Conservation (phyloP, 1,140 invertebrate genomes). For the Drosophila ercepeae region DNA sequence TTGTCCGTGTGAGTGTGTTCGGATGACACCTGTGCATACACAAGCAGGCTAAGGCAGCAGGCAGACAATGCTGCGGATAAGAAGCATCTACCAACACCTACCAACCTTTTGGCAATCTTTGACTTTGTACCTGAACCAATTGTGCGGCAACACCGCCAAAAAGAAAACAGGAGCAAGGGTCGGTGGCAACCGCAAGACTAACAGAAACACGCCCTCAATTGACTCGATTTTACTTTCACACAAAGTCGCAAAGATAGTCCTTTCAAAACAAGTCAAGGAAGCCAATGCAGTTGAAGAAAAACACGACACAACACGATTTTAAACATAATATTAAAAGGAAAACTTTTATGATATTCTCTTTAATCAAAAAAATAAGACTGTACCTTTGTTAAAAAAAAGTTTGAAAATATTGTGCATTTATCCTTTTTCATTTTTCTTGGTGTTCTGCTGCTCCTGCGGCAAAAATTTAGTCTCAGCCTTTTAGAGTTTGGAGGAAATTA, state of each 20-base stretch:
- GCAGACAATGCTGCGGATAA: conserved; percentile 34
- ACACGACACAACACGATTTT: neutral
- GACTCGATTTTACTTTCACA: conserved; percentile 66
- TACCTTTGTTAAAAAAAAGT: neutral
- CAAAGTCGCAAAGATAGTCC: conserved; percentile 17
- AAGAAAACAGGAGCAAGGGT: conserved; percentile 22
- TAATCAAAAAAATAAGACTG: too few species aligned
- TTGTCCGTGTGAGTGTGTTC: conserved; percentile 12
- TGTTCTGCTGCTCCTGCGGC: neutral
- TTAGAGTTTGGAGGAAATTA: conserved; percentile 57
- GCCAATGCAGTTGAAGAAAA: conserved; percentile 6
- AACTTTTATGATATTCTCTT: too few species aligned
- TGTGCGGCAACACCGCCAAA: conserved; percentile 40
- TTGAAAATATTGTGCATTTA: too few species aligned
- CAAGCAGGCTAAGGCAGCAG: conserved; percentile 17
- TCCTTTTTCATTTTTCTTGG: too few species aligned
- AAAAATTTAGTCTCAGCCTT: conserved; percentile 30
- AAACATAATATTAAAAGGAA: neutral
- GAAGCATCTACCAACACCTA: conserved; percentile 44
- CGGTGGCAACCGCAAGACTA: conserved; percentile 65
- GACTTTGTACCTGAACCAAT: conserved; percentile 52
- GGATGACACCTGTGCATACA: conserved; percentile 75
- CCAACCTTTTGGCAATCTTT: conserved; percentile 52
- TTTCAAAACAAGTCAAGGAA: conserved; percentile 8
- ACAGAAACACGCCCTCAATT: conserved; percentile 73